Base-by-base conservation (phyloP, 2,797 vertebrate species). In the Scarus forsteni region DNA sequence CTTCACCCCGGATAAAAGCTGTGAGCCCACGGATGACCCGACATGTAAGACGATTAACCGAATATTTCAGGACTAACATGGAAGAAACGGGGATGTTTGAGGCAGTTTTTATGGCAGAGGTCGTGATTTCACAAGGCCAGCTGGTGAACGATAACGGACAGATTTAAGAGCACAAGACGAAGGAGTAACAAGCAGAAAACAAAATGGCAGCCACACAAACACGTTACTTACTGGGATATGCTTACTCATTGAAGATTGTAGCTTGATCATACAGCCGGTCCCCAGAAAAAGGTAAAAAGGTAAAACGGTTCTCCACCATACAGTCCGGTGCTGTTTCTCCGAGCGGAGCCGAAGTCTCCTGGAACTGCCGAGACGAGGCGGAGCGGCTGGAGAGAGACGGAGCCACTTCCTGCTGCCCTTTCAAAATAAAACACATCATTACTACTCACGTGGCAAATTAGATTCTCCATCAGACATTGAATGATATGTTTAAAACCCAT, bases 191-290 rank as follows among this genome's bases (percentile, higher is more conserved):
- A 14, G n/a, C 10, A 8, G 43, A 34, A 56, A 12, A 75, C 71
- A 85, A 83, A 66, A 85, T 65, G 83, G 76, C 65, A 71, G 58
- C 44, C 43, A 7, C 10, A 7, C 1, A 11, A 16, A 57, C 10
- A 5, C 5, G 3, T 39, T 88, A 99, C 97, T 99, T 96, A 99
- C 97, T 96, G 97, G 97, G 95, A 96, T 97, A 97, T 97, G 97
- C 95, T 97, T 99, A 98, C 96, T 99, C 97, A 99, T 98, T 99
- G 97, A 99, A 98, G 96, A 98, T 95, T 97, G 97, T 97, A 97
- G 95, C 96, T 97, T 97, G 96, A 98, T 97, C 97, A 98, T 98
- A 96, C 96, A 97, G 97, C 95, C 96, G 95, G 95, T 96, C 93
- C 95, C 91, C 93, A 95, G 93, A 93, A 95, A 96, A 92, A 88